Base-by-base conservation (phyloP, 1,140 invertebrate species). In the Drosophila azteca region DNA sequence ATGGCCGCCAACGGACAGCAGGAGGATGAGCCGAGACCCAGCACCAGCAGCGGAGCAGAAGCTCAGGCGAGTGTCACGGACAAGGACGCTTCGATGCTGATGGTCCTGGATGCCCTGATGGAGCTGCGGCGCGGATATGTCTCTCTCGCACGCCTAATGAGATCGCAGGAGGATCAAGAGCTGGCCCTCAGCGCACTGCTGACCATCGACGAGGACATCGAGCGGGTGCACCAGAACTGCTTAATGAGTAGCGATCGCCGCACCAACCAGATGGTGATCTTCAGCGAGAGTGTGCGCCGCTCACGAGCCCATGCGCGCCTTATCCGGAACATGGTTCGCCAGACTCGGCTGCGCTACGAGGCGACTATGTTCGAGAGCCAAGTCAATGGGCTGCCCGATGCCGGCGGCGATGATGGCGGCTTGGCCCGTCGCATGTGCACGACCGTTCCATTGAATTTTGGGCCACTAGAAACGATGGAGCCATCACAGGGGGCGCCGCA, bases 361-460 rank as follows among this genome's bases (percentile, higher is more conserved):
- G 50, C 24, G 2, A 8, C 15, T 2, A 7, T 6, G 22, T 9
- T 49, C 22, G 17, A 49, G 22, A 22, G 22, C 20, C 46, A 49
- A 9, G 17, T 31, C n/a, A 1, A 3, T 11, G 15, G 22, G n/a
- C 24, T 22, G 15, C 48, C 59, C 22, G 59, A 61, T 41, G 59
- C 59, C 2, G 59, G 59, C 22, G 59, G 59, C 0, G 59, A 61
- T 17, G 59, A 61, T 52, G 59, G 59, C 1, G 59, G 59, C 3
- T 6, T 22, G 11, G 59, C 59, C 2, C 51, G 51, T 39, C 35
- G 35, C 35, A 39, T 11, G 35, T 13, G 11, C 35, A 13, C 11
- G 3, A 5, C 13, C 4, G 3, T 13, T 11, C 11, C 3, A 0
- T 3, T 4, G 3, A 9, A 35, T 3, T 35, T 35, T 0, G 35